Evolutionary conservation across 2,888 invertebrate species (phyloP), one percentile per base, ranked within the genome.

Genomic region (Philopedon plagiatum): DNA sequence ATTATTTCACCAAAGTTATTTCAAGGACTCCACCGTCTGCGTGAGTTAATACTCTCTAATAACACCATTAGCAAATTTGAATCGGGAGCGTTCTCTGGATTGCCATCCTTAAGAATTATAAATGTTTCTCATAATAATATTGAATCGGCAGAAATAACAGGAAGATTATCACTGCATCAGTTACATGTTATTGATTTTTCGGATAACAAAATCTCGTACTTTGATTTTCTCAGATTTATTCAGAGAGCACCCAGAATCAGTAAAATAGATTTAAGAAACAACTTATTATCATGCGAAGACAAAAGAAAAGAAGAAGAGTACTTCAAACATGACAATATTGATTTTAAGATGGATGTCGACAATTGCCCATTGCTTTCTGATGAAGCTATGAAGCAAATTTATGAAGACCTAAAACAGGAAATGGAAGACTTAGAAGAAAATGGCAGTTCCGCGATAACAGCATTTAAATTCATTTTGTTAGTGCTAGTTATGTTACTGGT

Each of bases 151-250:
- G 77, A 80, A 51, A 78, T 81, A 5, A 82, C 80, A 8, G 85
- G 85, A 15, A 80, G 83, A 8, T 78, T 83, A 39, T 77, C 79
- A 3, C 63, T 85, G 32, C 79, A 80, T 51, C 82, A 79, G 68
- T 70, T 85, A 9, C 82, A 84, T 68, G 78, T 81, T 19, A 70
- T 85, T 23, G 85, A 85, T 75, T 71, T 85, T 5, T 83, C 84
- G 0, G 68, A 76, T 58, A 85, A 85, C 69, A 78, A 80, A 9
- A 73, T 85, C 4, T 73, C 76, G 0, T 79, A 83, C 68, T 74
- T 85, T 3, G 83, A 85, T 71, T 85, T 83, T 69, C 77, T 81
- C 11, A 70, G 75, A 3, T 76, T 85, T 29, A 76, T 83, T 4
- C 72, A 80, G 0, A 78, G 83, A 51, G 74, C 83, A 49, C 85